These are phyloP conservation scores for Pollicipes pollicipes DNA, from an alignment of 1,140 invertebrate genomes.

Conservation along the genomic window DNA sequence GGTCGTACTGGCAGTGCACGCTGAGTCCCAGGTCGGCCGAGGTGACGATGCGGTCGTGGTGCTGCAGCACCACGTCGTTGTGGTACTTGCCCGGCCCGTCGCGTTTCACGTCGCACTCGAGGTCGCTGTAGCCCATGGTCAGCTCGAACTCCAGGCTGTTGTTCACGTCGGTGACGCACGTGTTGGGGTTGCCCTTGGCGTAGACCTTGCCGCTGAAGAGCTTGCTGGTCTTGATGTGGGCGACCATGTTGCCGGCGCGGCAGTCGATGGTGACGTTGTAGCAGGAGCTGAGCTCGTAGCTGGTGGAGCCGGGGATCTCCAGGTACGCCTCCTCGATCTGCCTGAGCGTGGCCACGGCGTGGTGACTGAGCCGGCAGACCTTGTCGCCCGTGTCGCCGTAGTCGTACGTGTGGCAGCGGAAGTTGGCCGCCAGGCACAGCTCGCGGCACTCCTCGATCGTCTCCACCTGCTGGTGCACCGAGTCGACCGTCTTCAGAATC, in stretches of 20 bases:
- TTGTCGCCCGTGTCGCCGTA: constrained; percentile 29
- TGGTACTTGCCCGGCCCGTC: constrained; percentile 28
- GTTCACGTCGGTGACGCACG: constrained; percentile 31
- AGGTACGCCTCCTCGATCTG: constrained; percentile 34
- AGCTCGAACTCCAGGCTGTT: constrained; percentile 28
- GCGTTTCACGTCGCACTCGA: constrained; percentile 28
- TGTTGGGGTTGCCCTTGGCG: constrained; percentile 31
- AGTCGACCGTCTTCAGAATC: constrained; percentile 35
- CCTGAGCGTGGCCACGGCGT: constrained; percentile 29
- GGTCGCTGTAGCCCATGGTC: constrained; percentile 27
- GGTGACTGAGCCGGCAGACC: constrained; percentile 35
- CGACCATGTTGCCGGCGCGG: constrained; percentile 32
- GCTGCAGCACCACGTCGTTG: constrained; percentile 29
- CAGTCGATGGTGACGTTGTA: constrained; percentile 89
- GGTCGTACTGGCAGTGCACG: constrained; percentile 34
- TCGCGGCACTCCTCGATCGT: constrained; percentile 30
- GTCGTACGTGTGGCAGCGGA: constrained; percentile 35
- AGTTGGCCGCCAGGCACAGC: constrained; percentile 29
- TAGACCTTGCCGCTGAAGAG: constrained; percentile 37
- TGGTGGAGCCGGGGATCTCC: constrained; percentile 31
- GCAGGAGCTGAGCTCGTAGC: constrained; percentile 79
- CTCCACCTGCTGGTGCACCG: constrained; percentile 26
- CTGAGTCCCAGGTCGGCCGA: constrained; percentile 34
- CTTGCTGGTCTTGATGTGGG: constrained; percentile 31
- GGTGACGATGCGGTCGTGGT: constrained; percentile 38